Percentiles rank a stretch among this genome's conserved stretches.
These are phyloP conservation scores for Synchiropus splendidus DNA, from an alignment of 2,113 vertebrate genomes.

Conservation along the genomic window DNA sequence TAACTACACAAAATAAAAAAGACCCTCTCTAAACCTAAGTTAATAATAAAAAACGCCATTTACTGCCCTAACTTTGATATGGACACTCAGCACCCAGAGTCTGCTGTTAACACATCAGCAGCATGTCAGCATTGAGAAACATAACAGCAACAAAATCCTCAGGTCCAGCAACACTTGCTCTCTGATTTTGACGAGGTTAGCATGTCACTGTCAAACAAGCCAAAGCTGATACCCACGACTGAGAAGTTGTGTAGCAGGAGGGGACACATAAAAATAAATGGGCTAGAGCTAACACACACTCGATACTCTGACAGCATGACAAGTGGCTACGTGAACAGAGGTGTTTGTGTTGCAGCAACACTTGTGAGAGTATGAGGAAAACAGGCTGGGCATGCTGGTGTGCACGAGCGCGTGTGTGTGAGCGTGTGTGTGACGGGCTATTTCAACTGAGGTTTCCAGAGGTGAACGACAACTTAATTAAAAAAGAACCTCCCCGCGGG, in stretches of 20 bases:
- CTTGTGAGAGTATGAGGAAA: slow-evolving; percentile 4
- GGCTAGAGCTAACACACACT: background rate
- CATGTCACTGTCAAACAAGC: slow-evolving; percentile 20
- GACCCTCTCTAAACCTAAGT: too few relatives aligned
- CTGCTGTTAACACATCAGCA: too few relatives aligned
- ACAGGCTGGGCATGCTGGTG: background rate
- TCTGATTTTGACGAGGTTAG: slow-evolving; percentile 11
- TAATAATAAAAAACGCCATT: too few relatives aligned
- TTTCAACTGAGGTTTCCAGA: slow-evolving; percentile 30
- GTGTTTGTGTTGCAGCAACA: slow-evolving; percentile 1
- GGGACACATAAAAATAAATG: background rate
- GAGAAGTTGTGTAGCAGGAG: background rate
- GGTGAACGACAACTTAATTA: slow-evolving; percentile 42
- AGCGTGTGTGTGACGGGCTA: slow-evolving; percentile 4
- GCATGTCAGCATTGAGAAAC: too few relatives aligned
- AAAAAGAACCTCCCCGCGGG: slow-evolving; percentile 20
- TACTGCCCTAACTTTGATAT: too few relatives aligned
- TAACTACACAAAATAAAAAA: too few relatives aligned
- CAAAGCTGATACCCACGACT: slow-evolving; percentile 18
- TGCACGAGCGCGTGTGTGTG: slow-evolving; percentile 7
- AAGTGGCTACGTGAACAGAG: slow-evolving; percentile 1
- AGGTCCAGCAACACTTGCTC: slow-evolving; percentile 8
- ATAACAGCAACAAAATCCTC: too few relatives aligned
- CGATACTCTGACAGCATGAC: slow-evolving; percentile 6
- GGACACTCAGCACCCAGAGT: too few relatives aligned